Percentiles rank a stretch among this genome's conserved stretches.
phyloP scores from a whole-genome alignment of 2,113 vertebrate genomes.

The Dasypus novemcinctus region DNA sequence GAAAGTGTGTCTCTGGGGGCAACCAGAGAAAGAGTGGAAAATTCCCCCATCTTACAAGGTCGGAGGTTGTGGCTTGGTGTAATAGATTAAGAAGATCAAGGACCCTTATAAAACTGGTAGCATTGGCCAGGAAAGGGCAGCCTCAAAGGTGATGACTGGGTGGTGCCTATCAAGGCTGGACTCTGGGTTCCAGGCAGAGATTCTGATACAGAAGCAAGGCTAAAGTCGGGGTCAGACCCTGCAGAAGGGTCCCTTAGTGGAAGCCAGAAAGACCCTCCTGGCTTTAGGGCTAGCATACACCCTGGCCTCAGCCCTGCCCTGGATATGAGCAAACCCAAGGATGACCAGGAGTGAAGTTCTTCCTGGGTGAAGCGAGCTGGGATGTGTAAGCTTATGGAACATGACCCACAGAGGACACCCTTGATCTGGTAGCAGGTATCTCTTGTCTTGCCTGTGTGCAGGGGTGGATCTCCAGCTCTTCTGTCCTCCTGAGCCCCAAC shows the following conservation, averaged over 20 bases:
- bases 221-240: background rate
- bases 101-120: background rate
- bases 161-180: background rate
- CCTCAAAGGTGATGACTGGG: no score
- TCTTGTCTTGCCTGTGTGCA: no score
- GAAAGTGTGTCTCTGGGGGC: background rate
- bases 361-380: accelerated
- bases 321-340: accelerated
- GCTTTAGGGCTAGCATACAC: background rate
- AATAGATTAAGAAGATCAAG: background rate
- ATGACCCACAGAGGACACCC: accelerated
- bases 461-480: accelerated
- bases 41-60: accelerated
- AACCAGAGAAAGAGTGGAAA: no score
- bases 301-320: background rate
- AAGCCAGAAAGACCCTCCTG: background rate
- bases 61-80: background rate
- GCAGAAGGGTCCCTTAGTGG: background rate
- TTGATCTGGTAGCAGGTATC: background rate
- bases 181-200: no score
- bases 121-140: background rate
- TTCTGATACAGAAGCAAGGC: background rate
- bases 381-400: accelerated
- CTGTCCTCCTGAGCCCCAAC: background rate
- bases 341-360: accelerated